phyloP scores from a whole-genome alignment of 2,888 invertebrate species.

The Actias luna region DNA sequence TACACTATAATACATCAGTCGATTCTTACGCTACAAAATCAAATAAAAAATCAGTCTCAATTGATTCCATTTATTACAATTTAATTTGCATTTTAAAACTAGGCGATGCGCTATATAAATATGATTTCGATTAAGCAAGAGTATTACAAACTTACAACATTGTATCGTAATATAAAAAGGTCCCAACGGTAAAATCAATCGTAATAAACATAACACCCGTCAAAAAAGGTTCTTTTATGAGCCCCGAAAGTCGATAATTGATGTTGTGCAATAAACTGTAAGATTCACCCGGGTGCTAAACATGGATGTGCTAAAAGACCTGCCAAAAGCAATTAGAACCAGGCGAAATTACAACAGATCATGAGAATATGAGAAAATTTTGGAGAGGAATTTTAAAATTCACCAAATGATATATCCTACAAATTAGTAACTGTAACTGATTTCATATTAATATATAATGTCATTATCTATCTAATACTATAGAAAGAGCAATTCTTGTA shows the following conservation, averaged over 20 bases:
- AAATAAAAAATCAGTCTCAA: neutral
- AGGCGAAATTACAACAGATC: slow-evolving; percentile 41
- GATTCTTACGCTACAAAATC: neutral
- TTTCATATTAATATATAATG: too few relatives aligned
- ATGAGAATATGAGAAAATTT: slow-evolving; percentile 34
- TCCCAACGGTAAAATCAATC: neutral
- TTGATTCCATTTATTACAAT: neutral
- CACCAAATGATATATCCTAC: too few relatives aligned
- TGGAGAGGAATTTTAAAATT: slow-evolving; percentile 21
- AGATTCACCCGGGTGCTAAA: slow-evolving; percentile 41
- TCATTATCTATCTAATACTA: too few relatives aligned
- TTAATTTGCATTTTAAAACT: slow-evolving; percentile 3
- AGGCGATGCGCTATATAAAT: slow-evolving; percentile 3
- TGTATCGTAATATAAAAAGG: slow-evolving; percentile 1
- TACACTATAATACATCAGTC: neutral
- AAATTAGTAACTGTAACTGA: too few relatives aligned
- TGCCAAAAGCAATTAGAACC: slow-evolving; percentile 63
- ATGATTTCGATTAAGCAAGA: slow-evolving; percentile 35
- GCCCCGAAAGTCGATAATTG: slow-evolving; percentile 29
- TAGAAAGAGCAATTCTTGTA: too few relatives aligned
- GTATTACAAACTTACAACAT: slow-evolving; percentile 36
- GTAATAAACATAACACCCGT: neutral
- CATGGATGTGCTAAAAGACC: slow-evolving; percentile 62
- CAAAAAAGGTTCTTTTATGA: slow-evolving; percentile 14
- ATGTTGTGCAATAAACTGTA: slow-evolving; percentile 46